Evolutionary conservation across 2,113 vertebrate species (phyloP), one percentile per base, ranked within the genome.

Genomic region (Rafetus swinhoei): DNA sequence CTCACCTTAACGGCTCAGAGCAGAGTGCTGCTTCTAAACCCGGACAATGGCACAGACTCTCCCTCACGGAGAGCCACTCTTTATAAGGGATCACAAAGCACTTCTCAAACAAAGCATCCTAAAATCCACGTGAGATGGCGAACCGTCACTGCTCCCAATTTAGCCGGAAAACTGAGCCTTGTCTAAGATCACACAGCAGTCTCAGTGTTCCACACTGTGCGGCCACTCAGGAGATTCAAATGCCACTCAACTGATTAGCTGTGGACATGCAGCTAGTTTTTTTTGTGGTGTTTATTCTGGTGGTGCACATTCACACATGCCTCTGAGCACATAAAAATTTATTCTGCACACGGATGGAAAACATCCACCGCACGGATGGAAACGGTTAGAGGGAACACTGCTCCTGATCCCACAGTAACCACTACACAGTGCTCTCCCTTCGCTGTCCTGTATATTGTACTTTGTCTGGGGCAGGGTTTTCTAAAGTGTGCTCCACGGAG

Each of bases 391-490:
- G 65, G 65, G n/a, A 69, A 69, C 16, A 4, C 18, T n/a, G 32
- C 32, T n/a, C 65, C 65, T n/a, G 65, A 69, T 19, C 55, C 6
- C 65, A 13, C 25, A 92, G 83, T 85, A 91, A 86, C 8, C 69
- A 35, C 6, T 54, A 53, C 32, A 65, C 45, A 92, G 60, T 2
- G 56, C 76, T 1, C 10, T 59, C 39, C 56, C 82, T 65, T 39
- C 69, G 32, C 1, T 12, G 65, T 0, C 0, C 80, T 1, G 13
- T 10, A 55, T 1, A 12, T 9, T 7, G 4, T 29, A 12, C 3
- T 45, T 91, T 54, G 21, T 60, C 13, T 14, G 45, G 45, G 45
- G 45, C 5, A 45, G 45, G 45, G 45, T 45, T 45, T 45, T 45
- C 45, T 45, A 45, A 45, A 45, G 45, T 45, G 45, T 45, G 45